Base-by-base conservation (phyloP, 2,888 invertebrate genomes). In the Dorcus hopei region DNA sequence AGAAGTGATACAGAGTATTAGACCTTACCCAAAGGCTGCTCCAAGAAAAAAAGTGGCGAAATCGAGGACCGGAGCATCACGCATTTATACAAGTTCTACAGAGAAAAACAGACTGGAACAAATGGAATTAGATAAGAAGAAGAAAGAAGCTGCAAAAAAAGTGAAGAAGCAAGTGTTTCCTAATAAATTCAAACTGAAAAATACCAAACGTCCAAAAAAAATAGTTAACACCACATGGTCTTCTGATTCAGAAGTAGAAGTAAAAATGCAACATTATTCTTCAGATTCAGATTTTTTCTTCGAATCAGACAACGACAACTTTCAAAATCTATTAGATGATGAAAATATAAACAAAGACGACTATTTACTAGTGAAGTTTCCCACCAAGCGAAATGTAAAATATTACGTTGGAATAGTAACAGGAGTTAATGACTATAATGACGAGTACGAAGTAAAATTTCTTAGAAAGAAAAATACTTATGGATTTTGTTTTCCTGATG, bases 321-420 rank as follows among this genome's bases (percentile, higher is more conserved):
- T 8, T 39, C 40, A 9, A 39, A 39, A 64, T 59, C n/a, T n/a
- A n/a, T n/a, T n/a, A n/a, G n/a, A n/a, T 40, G 40, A n/a, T 16
- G 62, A 56, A 45, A 59, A 60, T 49, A 23, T 38, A 49, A 55
- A 58, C 16, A 54, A 19, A 57, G 61, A 68, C 61, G 38, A 38
- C 48, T 19, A 63, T 54, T 62, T 65, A 39, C 9, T 39, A 40
- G 64, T 62, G 6, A 60, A 68, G 56, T 63, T 65, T 9, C 38
- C 50, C 49, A 39, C 40, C 9, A 39, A n/a, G n/a, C n/a, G n/a
- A n/a, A n/a, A n/a, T n/a, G n/a, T n/a, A n/a, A n/a, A n/a, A n/a
- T n/a, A n/a, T n/a, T n/a, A n/a, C n/a, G n/a, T n/a, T n/a, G n/a
- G n/a, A n/a, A n/a, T n/a, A n/a, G n/a, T n/a, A n/a, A n/a, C n/a